Evolutionary conservation across 2,797 vertebrate species (phyloP), one percentile per base, ranked within the genome.

Genomic region (Acrocephalus scirpaceus): DNA sequence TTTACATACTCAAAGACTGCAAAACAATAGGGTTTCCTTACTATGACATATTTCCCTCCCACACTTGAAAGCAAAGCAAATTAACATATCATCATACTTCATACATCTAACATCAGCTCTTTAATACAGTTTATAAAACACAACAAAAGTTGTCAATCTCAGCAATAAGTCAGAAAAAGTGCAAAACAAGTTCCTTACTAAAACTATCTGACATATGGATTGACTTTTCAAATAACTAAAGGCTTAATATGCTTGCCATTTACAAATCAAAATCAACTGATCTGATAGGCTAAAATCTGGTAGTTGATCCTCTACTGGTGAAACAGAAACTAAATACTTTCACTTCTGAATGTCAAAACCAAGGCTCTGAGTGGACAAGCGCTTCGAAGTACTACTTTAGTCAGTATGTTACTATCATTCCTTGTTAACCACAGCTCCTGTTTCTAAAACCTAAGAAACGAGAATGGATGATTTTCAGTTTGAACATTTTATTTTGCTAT

Each of bases 11-110:
- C 61, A 77, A 95, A 67, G 89, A 80, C 81, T 72, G 61, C 34
- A 91, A 96, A 96, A 91, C 86, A 94, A 91, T 75, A 93, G 82
- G 44, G 90, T 90, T 94, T 88, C 82, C 89, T 94, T 93, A 77
- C 75, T 82, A 58, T 76, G 76, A 91, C 71, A 78, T 86, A 88
- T 53, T 90, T 94, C 65, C 78, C 85, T 95, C 92, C 93, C 88
- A 92, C 79, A 76, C 70, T 70, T 78, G 65, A 44, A 88, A 93
- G 94, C 44, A 95, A 89, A 91, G 87, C 26, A 81, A 78, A 92
- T 86, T 91, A 94, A 86, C 36, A 9, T 90, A 91, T 45, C 71
- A 82, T 72, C 70, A 83, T 84, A 67, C 42, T 65, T 85, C 72
- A 85, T 79, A 77, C n/a, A 94, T 64, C 87, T 69, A 92, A 94